phyloP scores from a whole-genome alignment of 2,113 vertebrate genomes.

The Misgurnus mizolepis region DNA sequence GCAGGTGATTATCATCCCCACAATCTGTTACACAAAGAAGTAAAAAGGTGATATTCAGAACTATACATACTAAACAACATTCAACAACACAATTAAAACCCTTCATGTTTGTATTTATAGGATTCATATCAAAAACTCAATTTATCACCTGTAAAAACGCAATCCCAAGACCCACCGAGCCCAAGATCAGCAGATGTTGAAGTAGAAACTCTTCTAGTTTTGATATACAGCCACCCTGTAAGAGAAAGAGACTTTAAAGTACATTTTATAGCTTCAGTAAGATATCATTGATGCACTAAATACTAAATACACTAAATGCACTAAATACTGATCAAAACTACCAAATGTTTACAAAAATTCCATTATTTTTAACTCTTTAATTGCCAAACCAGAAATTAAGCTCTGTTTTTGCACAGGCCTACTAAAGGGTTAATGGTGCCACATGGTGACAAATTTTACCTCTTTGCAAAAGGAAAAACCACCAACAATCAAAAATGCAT shows the following conservation, averaged over 20 bases:
- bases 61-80: neutral
- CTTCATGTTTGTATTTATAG: neutral
- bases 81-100: neutral
- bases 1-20: constrained; percentile 97
- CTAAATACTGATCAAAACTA: too few species aligned
- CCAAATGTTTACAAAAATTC: too few species aligned
- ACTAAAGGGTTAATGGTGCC: too few species aligned
- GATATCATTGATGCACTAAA: too few species aligned
- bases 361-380: too few species aligned
- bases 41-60: neutral
- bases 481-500: too few species aligned
- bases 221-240: constrained; percentile 91
- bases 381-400: too few species aligned
- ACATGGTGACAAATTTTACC: too few species aligned
- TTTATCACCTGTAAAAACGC: constrained; percentile 88
- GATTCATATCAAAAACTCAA: neutral
- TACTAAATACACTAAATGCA: too few species aligned
- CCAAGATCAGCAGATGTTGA: constrained; percentile 87
- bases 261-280: neutral
- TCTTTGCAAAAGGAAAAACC: too few species aligned
- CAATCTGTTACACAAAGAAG: constrained; percentile 70
- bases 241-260: neutral
- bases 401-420: too few species aligned
- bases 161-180: constrained; percentile 88
- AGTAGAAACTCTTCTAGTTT: constrained; percentile 91